Conservation (phyloP, 2,888 invertebrate species). For the Brachyptera putata region DNA sequence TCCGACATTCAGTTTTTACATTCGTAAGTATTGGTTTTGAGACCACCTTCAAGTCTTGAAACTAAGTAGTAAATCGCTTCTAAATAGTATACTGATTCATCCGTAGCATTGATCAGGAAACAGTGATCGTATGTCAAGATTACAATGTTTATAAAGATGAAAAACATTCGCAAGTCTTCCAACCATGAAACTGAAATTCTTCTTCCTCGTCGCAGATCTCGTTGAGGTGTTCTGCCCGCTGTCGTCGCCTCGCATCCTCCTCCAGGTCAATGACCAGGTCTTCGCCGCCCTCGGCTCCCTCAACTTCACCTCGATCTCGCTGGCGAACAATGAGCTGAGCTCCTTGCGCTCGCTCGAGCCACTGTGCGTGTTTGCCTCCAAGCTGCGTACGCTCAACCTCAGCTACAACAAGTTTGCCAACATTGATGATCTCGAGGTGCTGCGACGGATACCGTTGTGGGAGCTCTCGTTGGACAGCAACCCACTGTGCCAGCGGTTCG, state of each 20-base stretch:
- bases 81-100: no score
- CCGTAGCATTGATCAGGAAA: no score
- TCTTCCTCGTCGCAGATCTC: no score
- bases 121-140: no score
- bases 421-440: neutral
- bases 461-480: neutral
- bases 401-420: neutral
- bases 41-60: no score
- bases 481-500: neutral
- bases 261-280: no score
- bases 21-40: no score
- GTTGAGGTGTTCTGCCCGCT: neutral
- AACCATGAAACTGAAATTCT: neutral
- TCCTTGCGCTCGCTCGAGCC: neutral
- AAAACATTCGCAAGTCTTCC: no score
- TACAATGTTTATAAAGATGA: no score
- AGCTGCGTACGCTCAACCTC: neutral
- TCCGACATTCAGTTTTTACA: no score
- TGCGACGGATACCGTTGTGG: neutral
- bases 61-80: no score
- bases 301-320: neutral
- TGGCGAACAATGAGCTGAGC: neutral
- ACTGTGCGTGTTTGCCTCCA: neutral
- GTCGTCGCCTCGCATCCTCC: neutral
- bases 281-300: neutral